Evolutionary conservation across 2,888 invertebrate species (phyloP).

Genomic region (Atrina japonica): DNA sequence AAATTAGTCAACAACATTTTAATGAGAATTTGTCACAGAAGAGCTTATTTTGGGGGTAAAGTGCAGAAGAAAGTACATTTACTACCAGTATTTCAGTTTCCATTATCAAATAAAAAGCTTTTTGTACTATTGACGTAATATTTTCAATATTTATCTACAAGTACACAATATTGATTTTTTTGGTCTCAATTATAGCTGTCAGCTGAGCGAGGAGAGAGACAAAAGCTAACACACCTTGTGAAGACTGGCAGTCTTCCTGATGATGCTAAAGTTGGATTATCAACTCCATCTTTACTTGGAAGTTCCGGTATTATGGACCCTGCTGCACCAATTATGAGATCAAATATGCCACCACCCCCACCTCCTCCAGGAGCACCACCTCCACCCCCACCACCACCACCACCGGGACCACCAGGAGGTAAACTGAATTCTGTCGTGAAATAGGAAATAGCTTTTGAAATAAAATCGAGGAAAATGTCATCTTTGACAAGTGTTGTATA

Average conservation of each 20-base stretch:
- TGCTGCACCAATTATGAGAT: conserved; percentile 54
- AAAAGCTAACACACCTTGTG: conserved; percentile 91
- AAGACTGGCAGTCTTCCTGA: conserved; percentile 95
- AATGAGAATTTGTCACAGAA: too few relatives aligned
- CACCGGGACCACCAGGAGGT: conserved; percentile 48
- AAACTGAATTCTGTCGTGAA: conserved; percentile 18
- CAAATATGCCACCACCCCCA: conserved; percentile 61
- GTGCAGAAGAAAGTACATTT: too few relatives aligned
- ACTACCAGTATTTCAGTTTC: too few relatives aligned
- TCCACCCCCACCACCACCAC: conserved; percentile 70
- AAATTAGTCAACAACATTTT: too few relatives aligned
- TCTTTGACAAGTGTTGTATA: too few relatives aligned
- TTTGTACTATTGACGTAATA: too few relatives aligned
- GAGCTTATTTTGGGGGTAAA: too few relatives aligned
- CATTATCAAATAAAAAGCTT: too few relatives aligned
- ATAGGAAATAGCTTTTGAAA: too few relatives aligned
- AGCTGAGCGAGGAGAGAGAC: conserved; percentile 84
- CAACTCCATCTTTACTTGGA: conserved; percentile 49
- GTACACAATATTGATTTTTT: too few relatives aligned
- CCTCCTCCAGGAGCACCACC: conserved; percentile 68
- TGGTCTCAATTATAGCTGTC: too few relatives aligned
- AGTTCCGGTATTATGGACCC: conserved; percentile 37
- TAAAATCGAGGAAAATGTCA: background rate
- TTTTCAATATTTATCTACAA: too few relatives aligned
- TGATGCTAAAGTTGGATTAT: conserved; percentile 88